These are phyloP conservation scores for Agapetus fuscipes DNA, from an alignment of 2,888 invertebrate species.

Conservation along the genomic window DNA sequence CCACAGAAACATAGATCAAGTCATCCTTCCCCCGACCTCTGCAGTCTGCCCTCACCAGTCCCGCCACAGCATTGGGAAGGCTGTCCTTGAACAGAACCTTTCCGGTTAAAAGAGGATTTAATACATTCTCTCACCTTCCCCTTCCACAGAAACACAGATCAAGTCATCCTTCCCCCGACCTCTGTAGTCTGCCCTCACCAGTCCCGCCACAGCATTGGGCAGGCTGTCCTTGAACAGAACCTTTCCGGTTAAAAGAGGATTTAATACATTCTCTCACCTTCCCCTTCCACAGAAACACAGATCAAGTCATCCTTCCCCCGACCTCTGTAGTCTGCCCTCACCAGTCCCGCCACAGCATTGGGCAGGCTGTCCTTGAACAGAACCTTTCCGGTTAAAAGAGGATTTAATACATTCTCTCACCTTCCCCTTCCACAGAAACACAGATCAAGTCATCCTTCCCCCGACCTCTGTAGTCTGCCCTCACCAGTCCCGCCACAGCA, in stretches of 20 bases:
- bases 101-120: no score
- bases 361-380: conserved; percentile 63
- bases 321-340: conserved; percentile 74
- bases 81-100: conserved; percentile 75
- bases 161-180: conserved; percentile 68
- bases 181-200: conserved; percentile 76
- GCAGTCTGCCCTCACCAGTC: conserved; percentile 76
- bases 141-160: conserved; percentile 70
- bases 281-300: conserved; percentile 72
- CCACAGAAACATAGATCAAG: conserved; percentile 69
- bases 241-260: no score
- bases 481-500: conserved; percentile 69
- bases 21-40: conserved; percentile 67
- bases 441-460: conserved; percentile 73
- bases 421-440: conserved; percentile 76
- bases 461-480: conserved; percentile 73
- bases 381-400: conserved; percentile 78
- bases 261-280: no score
- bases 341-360: conserved; percentile 67
- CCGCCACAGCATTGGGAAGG: conserved; percentile 60
- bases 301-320: conserved; percentile 71
- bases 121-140: no score
- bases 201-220: conserved; percentile 61
- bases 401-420: no score
- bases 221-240: conserved; percentile 71